Conservation (phyloP, 2,113 vertebrate species). For the Microcebus ravelobensis region DNA sequence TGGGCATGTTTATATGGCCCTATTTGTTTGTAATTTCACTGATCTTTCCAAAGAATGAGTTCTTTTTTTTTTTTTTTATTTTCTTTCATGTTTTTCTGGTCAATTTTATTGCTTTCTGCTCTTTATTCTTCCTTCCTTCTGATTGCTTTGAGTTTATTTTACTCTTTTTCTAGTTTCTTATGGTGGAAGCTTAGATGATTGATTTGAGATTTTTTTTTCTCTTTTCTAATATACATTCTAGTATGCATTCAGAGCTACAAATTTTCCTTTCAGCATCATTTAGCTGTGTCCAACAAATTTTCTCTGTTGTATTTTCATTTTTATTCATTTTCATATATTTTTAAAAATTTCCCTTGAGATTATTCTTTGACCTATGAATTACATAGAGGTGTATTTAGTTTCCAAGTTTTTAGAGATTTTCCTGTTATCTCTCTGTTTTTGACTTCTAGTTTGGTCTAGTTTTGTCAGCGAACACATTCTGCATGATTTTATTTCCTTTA, state of each 20-base stretch:
- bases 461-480: not conserved
- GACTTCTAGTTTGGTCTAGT: not conserved
- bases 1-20: not conserved
- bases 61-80: not conserved
- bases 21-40: not conserved
- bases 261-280: not conserved
- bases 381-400: not conserved
- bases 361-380: not conserved
- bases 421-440: not conserved
- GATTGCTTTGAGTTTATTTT: not conserved
- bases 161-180: not conserved
- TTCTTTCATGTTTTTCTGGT: not conserved
- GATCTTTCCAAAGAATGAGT: not conserved
- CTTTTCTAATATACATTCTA: not conserved
- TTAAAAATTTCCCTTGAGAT: not conserved
- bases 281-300: not conserved
- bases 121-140: not conserved
- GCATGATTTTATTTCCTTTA: not conserved
- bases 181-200: not conserved
- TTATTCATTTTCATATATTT: not conserved
- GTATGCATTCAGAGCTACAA: not conserved
- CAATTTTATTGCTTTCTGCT: not conserved
- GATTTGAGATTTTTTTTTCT: not conserved
- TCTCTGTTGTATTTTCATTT: not conserved
- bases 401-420: not conserved